Evolutionary conservation across 1,140 invertebrate species (phyloP).

Genomic region (Drosophila quadrilineata): DNA sequence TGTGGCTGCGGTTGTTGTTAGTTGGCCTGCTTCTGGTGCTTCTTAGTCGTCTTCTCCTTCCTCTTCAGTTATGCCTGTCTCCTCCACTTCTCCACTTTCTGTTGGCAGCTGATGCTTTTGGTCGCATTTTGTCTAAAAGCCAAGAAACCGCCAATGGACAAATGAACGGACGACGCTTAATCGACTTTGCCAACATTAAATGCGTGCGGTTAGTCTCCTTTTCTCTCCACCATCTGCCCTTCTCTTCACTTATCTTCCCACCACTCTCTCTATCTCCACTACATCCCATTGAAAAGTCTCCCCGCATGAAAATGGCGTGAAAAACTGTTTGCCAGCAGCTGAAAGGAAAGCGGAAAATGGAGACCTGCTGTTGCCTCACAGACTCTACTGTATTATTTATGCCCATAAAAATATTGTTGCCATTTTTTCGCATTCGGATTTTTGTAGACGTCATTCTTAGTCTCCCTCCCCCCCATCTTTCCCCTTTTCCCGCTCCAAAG

Average conservation of each 20-base stretch:
- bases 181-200: slow-evolving; percentile 76
- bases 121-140: slow-evolving; percentile 16
- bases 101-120: slow-evolving; percentile 39
- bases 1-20: slow-evolving; percentile 19
- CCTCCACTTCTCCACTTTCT: neutral
- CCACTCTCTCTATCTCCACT: too few relatives aligned
- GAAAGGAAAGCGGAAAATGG: neutral
- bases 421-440: slow-evolving; percentile 79
- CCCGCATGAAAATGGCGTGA: slow-evolving; percentile 63
- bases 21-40: slow-evolving; percentile 3
- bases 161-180: slow-evolving; percentile 56
- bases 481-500: neutral
- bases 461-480: neutral
- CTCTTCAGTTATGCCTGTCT: neutral
- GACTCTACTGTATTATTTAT: slow-evolving; percentile 65
- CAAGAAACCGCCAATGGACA: slow-evolving; percentile 20
- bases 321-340: slow-evolving; percentile 47
- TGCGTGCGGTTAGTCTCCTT: slow-evolving; percentile 61
- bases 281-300: neutral
- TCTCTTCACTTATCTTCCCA: neutral
- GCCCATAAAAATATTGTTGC: slow-evolving; percentile 80
- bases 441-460: slow-evolving; percentile 39
- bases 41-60: neutral
- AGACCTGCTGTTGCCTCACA: slow-evolving; percentile 10
- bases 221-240: neutral